Evolutionary conservation across 2,888 invertebrate species (phyloP).

Genomic region (Rhorus exstirpatorius): DNA sequence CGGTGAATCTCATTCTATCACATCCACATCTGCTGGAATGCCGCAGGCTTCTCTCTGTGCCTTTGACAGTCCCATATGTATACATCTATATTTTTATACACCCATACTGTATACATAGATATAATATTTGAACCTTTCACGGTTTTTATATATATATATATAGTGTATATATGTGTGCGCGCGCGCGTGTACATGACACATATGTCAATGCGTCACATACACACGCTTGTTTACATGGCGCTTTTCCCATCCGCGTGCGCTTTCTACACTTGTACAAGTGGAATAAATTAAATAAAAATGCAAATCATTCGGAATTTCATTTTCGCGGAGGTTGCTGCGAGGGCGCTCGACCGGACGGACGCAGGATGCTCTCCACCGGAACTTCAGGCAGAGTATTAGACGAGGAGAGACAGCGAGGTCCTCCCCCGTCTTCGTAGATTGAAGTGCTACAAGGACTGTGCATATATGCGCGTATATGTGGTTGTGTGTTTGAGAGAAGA

Average conservation of each 20-base stretch:
- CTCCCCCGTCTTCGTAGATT: slow-evolving; percentile 5
- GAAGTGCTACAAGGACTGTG: slow-evolving; percentile 28
- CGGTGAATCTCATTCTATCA: slow-evolving; percentile 46
- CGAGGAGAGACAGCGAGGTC: slow-evolving; percentile 37
- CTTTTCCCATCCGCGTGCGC: slow-evolving; percentile 10
- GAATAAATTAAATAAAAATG: slow-evolving; percentile 77
- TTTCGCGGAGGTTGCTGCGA: slow-evolving; percentile 47
- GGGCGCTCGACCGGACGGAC: slow-evolving; percentile 21
- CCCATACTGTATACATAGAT: slow-evolving; percentile 1
- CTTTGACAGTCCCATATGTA: neutral
- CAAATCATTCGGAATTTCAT: slow-evolving; percentile 73
- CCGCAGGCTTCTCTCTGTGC: neutral
- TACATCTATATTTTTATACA: neutral
- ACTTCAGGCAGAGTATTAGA: slow-evolving; percentile 6
- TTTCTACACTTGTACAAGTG: slow-evolving; percentile 60
- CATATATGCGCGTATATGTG: slow-evolving; percentile 11
- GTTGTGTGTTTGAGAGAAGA: slow-evolving; percentile 25
- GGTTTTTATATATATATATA: too few species aligned
- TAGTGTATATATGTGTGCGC: too few species aligned
- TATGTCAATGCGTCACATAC: slow-evolving; percentile 10
- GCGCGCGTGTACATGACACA: neutral
- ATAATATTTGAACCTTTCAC: neutral
- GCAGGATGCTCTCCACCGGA: slow-evolving; percentile 10
- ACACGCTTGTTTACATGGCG: neutral
- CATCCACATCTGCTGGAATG: slow-evolving; percentile 39